Conservation (phyloP, 1,140 invertebrate species). For the Drosophila willistoni region DNA sequence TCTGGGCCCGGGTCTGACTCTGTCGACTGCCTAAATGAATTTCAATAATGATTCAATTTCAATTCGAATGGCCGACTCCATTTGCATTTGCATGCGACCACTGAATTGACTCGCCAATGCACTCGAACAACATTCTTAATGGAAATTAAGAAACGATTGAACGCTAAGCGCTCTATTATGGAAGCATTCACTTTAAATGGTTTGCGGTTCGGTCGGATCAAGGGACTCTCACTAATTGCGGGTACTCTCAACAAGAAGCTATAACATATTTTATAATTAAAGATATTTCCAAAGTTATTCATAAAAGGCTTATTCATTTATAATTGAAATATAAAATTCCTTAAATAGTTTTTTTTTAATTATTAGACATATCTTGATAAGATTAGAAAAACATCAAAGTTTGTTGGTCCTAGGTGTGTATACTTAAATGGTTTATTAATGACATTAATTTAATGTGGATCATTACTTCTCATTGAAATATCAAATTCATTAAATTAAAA, state of each 20-base stretch:
- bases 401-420: no score
- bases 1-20: not conserved
- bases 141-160: conserved; percentile 54
- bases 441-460: no score
- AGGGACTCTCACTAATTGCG: conserved; percentile 48
- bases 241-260: conserved; percentile 42
- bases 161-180: conserved; percentile 73
- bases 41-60: conserved; percentile 81
- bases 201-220: conserved; percentile 20
- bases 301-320: not conserved
- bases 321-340: no score
- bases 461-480: no score
- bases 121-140: conserved; percentile 53
- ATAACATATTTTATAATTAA: not conserved
- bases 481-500: no score
- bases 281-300: not conserved
- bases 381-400: not conserved
- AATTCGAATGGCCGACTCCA: conserved; percentile 61
- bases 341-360: no score
- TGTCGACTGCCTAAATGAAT: conserved; percentile 51
- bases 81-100: conserved; percentile 28
- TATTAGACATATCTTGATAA: not conserved
- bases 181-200: conserved; percentile 46
- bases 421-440: no score
- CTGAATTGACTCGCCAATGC: conserved; percentile 11